These are phyloP conservation scores for Zaprionus lineosus DNA, from an alignment of 2,888 invertebrate genomes.

Conservation along the genomic window DNA sequence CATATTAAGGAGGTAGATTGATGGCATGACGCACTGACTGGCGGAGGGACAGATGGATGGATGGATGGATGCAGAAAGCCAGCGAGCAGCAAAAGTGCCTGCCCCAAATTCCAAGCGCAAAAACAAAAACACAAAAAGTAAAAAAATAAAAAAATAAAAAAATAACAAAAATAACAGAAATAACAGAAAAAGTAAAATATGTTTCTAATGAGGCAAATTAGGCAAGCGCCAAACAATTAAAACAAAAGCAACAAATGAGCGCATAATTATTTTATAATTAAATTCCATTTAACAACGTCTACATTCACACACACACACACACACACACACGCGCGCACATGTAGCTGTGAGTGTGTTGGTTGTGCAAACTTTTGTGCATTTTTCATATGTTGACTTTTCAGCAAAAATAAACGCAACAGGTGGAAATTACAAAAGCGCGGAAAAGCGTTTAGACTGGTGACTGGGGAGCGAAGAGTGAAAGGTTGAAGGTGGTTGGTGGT, in stretches of 20 bases:
- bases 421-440: slow-evolving; percentile 60
- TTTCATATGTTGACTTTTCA: slow-evolving; percentile 33
- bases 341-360: slow-evolving; percentile 43
- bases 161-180: slow-evolving; percentile 2
- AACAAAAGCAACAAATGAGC: slow-evolving; percentile 72
- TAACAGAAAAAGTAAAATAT: slow-evolving; percentile 30
- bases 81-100: slow-evolving; percentile 47
- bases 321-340: slow-evolving; percentile 7
- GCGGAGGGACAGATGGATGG: slow-evolving; percentile 13
- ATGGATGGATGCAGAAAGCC: slow-evolving; percentile 32
- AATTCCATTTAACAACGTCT: slow-evolving; percentile 72
- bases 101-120: slow-evolving; percentile 52
- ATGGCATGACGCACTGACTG: slow-evolving; percentile 33
- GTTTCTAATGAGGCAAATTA: slow-evolving; percentile 76
- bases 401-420: slow-evolving; percentile 62
- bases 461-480: neutral
- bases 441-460: slow-evolving; percentile 18
- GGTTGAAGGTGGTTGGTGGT: slow-evolving; percentile 1
- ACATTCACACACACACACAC: slow-evolving; percentile 23
- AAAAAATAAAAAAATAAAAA: slow-evolving; percentile 6
- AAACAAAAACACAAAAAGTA: slow-evolving; percentile 11
- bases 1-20: slow-evolving; percentile 29
- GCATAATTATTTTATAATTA: slow-evolving; percentile 78
- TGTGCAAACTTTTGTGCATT: slow-evolving; percentile 55
- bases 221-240: slow-evolving; percentile 74